A percentile compares a stretch with the other conserved stretches of the same genome.
phyloP scores from a whole-genome alignment of 2,797 vertebrate species.

The Hafferia zeledoni region DNA sequence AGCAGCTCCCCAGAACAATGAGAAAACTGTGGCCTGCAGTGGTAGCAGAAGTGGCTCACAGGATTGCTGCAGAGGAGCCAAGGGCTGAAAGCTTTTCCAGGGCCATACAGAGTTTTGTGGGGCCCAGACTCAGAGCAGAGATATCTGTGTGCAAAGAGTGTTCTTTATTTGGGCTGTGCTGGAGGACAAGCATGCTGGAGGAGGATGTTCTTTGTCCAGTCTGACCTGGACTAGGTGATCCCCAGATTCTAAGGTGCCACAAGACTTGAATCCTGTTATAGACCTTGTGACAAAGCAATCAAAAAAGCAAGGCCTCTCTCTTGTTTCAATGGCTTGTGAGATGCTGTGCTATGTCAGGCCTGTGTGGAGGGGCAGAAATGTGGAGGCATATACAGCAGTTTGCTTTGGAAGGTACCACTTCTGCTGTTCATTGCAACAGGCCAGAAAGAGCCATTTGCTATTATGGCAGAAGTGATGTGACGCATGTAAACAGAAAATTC shows the following conservation, averaged over 20 bases:
- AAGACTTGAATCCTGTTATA: not conserved
- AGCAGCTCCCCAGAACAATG: not conserved
- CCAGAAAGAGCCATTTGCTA: not conserved
- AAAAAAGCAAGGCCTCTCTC: not conserved
- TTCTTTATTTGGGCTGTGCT: not conserved
- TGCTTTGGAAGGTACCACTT: not conserved
- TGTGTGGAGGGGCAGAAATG: not conserved
- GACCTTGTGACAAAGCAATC: not conserved
- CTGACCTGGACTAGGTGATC: not conserved
- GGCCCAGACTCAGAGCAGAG: not conserved
- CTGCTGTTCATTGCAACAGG: not conserved
- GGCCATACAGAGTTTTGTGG: accelerated
- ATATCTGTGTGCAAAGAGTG: not conserved
- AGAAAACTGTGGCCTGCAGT: not conserved
- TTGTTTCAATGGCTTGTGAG: not conserved
- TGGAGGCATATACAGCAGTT: not conserved
- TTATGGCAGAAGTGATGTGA: not conserved
- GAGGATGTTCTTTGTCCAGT: not conserved
- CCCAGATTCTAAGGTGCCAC: accelerated
- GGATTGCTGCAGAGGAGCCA: not conserved
- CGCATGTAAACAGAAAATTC: not conserved
- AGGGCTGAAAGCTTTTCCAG: not conserved
- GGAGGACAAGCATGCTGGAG: not conserved
- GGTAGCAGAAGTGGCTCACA: not conserved
- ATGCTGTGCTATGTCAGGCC: not conserved